Evolutionary conservation across 1,140 invertebrate genomes (phyloP).

Genomic region (Calliopsis andreniformis): DNA sequence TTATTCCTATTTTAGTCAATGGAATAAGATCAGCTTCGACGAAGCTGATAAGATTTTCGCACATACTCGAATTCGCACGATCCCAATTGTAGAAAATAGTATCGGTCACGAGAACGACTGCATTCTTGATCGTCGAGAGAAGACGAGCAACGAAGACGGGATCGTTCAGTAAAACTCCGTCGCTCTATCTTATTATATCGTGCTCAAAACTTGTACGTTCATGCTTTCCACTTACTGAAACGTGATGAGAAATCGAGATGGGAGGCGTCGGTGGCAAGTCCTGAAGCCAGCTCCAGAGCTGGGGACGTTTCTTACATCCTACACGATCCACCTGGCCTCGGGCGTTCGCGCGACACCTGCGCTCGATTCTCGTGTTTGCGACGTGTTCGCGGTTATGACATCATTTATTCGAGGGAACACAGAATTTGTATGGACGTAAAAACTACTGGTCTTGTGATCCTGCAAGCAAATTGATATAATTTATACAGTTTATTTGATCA

Average conservation of each 20-base stretch:
- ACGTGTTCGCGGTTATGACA: slow-evolving; percentile 26
- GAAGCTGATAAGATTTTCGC: too few species aligned
- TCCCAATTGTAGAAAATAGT: neutral
- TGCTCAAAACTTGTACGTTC: slow-evolving; percentile 51
- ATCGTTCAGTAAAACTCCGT: slow-evolving; percentile 41
- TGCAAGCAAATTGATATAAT: neutral
- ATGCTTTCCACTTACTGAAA: slow-evolving; percentile 57
- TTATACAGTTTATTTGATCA: neutral
- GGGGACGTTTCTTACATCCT: slow-evolving; percentile 34
- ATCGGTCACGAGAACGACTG: neutral
- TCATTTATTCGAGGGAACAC: slow-evolving; percentile 32
- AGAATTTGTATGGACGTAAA: slow-evolving; percentile 29
- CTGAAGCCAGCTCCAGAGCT: neutral
- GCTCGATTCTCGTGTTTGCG: slow-evolving; percentile 3
- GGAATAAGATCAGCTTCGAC: too few species aligned
- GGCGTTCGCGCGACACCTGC: slow-evolving; percentile 15
- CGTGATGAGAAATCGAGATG: slow-evolving; percentile 62
- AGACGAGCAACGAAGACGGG: slow-evolving; percentile 2
- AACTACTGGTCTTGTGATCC: neutral
- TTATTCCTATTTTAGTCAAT: too few species aligned
- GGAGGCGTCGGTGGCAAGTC: slow-evolving; percentile 12
- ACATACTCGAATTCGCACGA: too few species aligned
- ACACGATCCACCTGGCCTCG: slow-evolving; percentile 21
- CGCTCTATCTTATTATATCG: slow-evolving; percentile 31
- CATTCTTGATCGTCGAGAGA: neutral